These are phyloP conservation scores for Pachliopta kotzebuea DNA, from an alignment of 2,888 invertebrate genomes.

Conservation along the genomic window DNA sequence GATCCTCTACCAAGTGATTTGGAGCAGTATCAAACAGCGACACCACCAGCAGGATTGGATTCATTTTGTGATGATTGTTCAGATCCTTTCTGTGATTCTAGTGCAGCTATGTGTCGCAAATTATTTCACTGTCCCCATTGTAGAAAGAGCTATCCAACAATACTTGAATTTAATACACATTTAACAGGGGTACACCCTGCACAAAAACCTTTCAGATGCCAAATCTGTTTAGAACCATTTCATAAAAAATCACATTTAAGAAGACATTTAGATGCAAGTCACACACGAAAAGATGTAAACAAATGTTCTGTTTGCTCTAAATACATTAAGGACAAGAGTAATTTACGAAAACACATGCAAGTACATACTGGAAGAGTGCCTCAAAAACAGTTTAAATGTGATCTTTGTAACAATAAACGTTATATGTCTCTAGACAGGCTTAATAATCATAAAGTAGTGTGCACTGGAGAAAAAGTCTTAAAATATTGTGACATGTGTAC, in stretches of 20 bases:
- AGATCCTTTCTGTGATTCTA: constrained; percentile 77
- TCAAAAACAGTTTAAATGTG: constrained; percentile 79
- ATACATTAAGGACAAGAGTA: constrained; percentile 79
- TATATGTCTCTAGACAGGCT: constrained; percentile 78
- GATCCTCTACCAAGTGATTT: constrained; percentile 65
- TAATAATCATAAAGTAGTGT: constrained; percentile 77
- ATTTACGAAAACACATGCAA: constrained; percentile 78
- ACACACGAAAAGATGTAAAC: constrained; percentile 77
- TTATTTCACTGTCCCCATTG: constrained; percentile 79
- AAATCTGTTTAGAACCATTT: constrained; percentile 77
- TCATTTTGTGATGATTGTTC: constrained; percentile 78
- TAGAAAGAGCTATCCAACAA: constrained; percentile 76
- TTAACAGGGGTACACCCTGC: constrained; percentile 76
- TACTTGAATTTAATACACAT: constrained; percentile 76
- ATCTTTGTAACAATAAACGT: constrained; percentile 76
- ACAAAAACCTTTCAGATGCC: constrained; percentile 77
- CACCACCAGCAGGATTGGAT: constrained; percentile 69
- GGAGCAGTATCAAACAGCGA: constrained; percentile 60
- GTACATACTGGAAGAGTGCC: constrained; percentile 78
- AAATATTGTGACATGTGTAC: constrained; percentile 80
- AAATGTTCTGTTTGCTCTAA: constrained; percentile 79
- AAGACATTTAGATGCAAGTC: constrained; percentile 74
- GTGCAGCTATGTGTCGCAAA: constrained; percentile 68
- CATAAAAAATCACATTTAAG: constrained; percentile 75
- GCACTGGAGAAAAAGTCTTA: constrained; percentile 74